phyloP scores from a whole-genome alignment of 2,797 vertebrate species.

The Chelon auratus region DNA sequence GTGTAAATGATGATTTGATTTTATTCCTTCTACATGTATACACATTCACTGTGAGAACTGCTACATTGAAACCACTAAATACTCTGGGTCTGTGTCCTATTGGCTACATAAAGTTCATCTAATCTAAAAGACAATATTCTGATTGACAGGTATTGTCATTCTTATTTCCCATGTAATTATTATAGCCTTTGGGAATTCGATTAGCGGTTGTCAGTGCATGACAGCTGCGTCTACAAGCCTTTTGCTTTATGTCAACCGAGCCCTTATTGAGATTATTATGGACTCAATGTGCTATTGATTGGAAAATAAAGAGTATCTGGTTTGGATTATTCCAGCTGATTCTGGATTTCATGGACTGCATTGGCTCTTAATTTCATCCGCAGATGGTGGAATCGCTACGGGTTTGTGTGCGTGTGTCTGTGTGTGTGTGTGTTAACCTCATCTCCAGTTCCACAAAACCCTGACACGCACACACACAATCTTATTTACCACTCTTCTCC shows the following conservation, averaged over 20 bases:
- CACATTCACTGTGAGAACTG: too few species aligned
- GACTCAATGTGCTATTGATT: conserved; percentile 51
- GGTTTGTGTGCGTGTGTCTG: conserved; percentile 12
- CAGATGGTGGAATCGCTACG: conserved; percentile 32
- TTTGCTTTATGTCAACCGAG: conserved; percentile 28
- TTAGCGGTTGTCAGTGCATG: conserved; percentile 31
- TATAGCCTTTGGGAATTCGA: conserved; percentile 32
- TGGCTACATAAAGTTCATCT: not conserved
- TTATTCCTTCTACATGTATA: not conserved
- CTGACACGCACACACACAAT: conserved; percentile 13
- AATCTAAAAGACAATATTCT: conserved; percentile 23
- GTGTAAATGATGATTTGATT: not conserved
- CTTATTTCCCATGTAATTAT: conserved; percentile 34
- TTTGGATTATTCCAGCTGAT: conserved; percentile 54
- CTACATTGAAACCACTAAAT: too few species aligned
- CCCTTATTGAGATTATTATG: conserved; percentile 28
- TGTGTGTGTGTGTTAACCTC: conserved; percentile 29
- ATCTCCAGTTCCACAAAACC: conserved; percentile 32
- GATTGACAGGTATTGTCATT: conserved; percentile 27
- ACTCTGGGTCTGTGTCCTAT: too few species aligned
- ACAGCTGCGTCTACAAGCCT: conserved; percentile 42
- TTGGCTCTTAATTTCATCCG: conserved; percentile 49
- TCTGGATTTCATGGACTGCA: conserved; percentile 34
- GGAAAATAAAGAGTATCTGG: conserved; percentile 47
- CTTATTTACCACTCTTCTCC: conserved; percentile 55